Evolutionary conservation across 2,113 vertebrate genomes (phyloP), one percentile per base, ranked within the genome.

Genomic region (Polypterus senegalus): DNA sequence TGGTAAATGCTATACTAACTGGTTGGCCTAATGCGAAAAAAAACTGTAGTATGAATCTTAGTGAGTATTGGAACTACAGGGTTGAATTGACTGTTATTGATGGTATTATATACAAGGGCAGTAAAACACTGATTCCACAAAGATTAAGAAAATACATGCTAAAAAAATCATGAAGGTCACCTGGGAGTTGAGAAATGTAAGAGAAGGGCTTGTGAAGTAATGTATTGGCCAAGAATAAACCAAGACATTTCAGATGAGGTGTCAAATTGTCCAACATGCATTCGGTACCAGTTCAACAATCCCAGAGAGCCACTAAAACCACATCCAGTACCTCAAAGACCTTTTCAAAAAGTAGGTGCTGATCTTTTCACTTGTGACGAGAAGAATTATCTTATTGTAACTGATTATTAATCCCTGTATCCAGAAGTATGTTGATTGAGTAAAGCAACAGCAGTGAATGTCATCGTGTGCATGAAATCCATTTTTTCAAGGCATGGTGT

Each of bases 401-500:
- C 63, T 54, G 62, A 68, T 6, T 58, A 63, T 9, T n/a, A 64
- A n/a, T 63, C 60, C 7, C 57, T 61, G 57, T 67, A 60, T 48
- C 56, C 46, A 4, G 58, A 63, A 7, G 61, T 67, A 3, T 51
- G 60, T 45, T 60, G 61, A 62, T 53, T 61, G 58, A 52, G 57
- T 58, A 60, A 68, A 27, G 65, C 66, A 58, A 65, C 51, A 59
- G 61, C 46, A 49, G 7, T 53, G 58, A 61, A 44, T 53, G 44
- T 58, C 47, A 49, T 61, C 45, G 58, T 55, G 7, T 55, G 58
- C 48, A 49, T 66, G 5, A 64, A 64, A 62, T 54, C 62, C 43
- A 58, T 64, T 53, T 64, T 67, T 4, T n/a, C 54, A 8, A 56
- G 54, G 58, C 58, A 64, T 58, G n/a, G 58, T 43, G 63, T 67